Base-by-base conservation (phyloP, 2,888 invertebrate species). In the Latheticus oryzae region DNA sequence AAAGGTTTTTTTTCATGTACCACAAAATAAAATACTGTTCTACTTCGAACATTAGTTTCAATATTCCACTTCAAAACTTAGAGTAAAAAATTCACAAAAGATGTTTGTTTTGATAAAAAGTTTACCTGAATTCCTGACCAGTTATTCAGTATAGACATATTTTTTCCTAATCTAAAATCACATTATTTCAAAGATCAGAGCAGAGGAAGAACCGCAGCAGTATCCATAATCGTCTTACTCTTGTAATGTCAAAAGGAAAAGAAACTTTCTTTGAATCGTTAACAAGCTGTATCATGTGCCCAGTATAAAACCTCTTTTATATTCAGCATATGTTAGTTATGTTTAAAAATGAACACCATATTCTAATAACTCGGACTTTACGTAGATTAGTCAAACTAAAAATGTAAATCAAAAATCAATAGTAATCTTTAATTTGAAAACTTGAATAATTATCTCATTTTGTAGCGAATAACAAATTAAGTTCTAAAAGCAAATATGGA, bases 171-270 rank as follows among this genome's bases (percentile, higher is more conserved):
- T n/a, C n/a, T 24, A 26, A 30, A 52, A 42, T 24, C 40, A 17
- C 28, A 38, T 52, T 52, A 42, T 53, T 19, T 12, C 12, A n/a
- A 9, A 53, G 37, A 45, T 47, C 54, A 38, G 24, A n/a, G 11
- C 9, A 33, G 37, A 37, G 40, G 21, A 28, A 26, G 30, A 33
- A n/a, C 42, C 21, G 30, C 32, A 38, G 17, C 40, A 24, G 33
- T 42, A 30, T 52, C 38, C 33, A 32, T 58, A 58, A 58, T 45
- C 57, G 42, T 57, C 52, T 57, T 57, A 57, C 15, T 37, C 19
- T 13, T 47, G 43, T 38, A 17, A 51, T 19, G 33, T 58, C 58
- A 58, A 58, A 58, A 40, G 38, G 28, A 52, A 38, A 13, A 47
- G 40, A 40, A 58, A 52, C 52, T 57, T 57, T 43, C 52, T 56